These are phyloP conservation scores for Argyrosomus japonicus DNA, from an alignment of 2,113 vertebrate species.

Conservation along the genomic window DNA sequence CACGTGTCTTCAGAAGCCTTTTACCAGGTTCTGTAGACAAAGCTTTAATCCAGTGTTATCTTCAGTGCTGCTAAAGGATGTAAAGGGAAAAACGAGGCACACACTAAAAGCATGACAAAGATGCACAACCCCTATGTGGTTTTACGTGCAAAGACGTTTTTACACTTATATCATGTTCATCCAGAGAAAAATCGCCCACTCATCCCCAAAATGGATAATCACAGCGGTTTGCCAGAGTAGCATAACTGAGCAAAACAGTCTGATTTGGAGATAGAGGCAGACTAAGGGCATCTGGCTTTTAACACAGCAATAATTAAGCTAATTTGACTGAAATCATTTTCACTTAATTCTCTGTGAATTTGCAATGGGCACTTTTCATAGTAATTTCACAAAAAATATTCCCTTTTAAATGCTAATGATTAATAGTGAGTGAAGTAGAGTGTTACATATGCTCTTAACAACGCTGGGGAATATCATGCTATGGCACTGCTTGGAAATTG, in stretches of 20 bases:
- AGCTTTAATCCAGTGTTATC: conserved; percentile 48
- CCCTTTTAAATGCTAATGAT: conserved; percentile 35
- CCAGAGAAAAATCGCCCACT: conserved; percentile 29
- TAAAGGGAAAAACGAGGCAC: not conserved
- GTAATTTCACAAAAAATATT: conserved; percentile 19
- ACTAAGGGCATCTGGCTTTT: not conserved
- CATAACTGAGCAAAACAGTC: conserved; percentile 19
- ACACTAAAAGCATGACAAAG: conserved; percentile 32
- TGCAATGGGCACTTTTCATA: conserved; percentile 14
- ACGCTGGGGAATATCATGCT: not conserved
- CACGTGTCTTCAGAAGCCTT: conserved; percentile 15
- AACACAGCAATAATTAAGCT: conserved; percentile 30
- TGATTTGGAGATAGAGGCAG: not conserved
- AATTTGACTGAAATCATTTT: conserved; percentile 41
- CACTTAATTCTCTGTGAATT: conserved; percentile 30
- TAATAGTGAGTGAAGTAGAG: conserved; percentile 8
- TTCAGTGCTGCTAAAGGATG: conserved; percentile 35
- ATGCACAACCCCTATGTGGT: conserved; percentile 13
- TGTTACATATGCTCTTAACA: conserved; percentile 9
- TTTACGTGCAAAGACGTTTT: conserved; percentile 10
- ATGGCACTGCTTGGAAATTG: conserved; percentile 34
- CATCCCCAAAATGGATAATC: conserved; percentile 46
- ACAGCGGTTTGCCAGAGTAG: conserved; percentile 8
- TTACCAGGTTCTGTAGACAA: conserved; percentile 17
- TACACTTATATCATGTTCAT: conserved; percentile 19